phyloP scores from a whole-genome alignment of 2,113 vertebrate species.

The Gadus chalcogrammus region DNA sequence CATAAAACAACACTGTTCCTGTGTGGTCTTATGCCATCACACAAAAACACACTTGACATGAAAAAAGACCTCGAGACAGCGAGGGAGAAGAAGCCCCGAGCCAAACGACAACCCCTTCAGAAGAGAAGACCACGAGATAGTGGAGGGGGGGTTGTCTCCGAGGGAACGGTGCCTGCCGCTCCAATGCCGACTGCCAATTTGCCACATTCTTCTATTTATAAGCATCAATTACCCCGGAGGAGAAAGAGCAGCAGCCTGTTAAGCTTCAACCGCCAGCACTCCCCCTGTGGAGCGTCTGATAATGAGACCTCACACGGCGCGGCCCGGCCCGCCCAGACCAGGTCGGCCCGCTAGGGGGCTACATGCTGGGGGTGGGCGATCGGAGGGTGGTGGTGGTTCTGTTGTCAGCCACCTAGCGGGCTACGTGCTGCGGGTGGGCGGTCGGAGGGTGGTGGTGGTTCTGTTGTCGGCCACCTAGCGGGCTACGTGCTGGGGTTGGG shows the following conservation, averaged over 20 bases:
- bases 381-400: too few species aligned
- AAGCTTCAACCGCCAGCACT: slow-evolving; percentile 69
- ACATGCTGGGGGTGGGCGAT: too few species aligned
- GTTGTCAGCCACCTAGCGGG: slow-evolving; percentile 31
- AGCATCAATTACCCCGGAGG: slow-evolving; percentile 72
- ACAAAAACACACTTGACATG: slow-evolving; percentile 42
- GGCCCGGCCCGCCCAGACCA: slow-evolving; percentile 47
- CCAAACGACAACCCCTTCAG: slow-evolving; percentile 55
- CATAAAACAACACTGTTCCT: slow-evolving; percentile 57
- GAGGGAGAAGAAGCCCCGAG: slow-evolving; percentile 18
- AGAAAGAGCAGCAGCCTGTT: slow-evolving; percentile 67
- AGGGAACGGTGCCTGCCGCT: slow-evolving; percentile 51
- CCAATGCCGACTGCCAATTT: slow-evolving; percentile 69
- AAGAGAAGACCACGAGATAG: slow-evolving; percentile 38
- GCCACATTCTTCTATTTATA: slow-evolving; percentile 80
- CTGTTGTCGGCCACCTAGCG: slow-evolving; percentile 29
- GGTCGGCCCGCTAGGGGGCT: slow-evolving; percentile 34
- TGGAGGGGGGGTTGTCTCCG: slow-evolving; percentile 41
- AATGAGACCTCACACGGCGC: slow-evolving; percentile 80
- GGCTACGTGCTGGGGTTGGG: too few species aligned
- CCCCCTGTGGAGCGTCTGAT: slow-evolving; percentile 61
- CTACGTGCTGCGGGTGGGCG: too few species aligned
- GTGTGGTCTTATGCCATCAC: slow-evolving; percentile 75
- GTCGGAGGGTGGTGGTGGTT: too few species aligned
- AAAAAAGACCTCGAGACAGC: slow-evolving; percentile 33